Evolutionary conservation across 2,113 vertebrate species (phyloP), one percentile per base, ranked within the genome.

Genomic region (Felis chaus): DNA sequence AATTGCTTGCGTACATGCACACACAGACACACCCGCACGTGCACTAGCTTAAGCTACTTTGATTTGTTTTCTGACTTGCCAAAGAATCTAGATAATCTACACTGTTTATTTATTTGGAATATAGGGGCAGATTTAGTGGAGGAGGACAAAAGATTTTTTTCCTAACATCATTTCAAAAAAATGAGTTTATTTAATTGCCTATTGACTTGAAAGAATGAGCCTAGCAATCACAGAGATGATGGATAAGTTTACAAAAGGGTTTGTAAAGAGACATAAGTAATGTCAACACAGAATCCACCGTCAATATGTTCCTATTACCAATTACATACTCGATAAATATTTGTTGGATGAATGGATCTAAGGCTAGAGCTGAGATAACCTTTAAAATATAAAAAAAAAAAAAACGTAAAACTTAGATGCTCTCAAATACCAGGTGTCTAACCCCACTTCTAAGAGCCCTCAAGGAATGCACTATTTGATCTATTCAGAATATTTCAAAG

Each of bases 401-500:
- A 41, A 41, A 1, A 1, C 25, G 41, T 33, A 23, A 16, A 71
- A 84, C 15, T 76, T 80, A 73, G 14, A 85, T 76, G 71, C 41
- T 91, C 27, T 94, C 45, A 91, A 89, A 85, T 80, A 91, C 31
- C 86, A 65, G 5, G 2, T 41, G 29, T 76, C 4, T 57, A 80
- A 57, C 2, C n/a, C 73, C 65, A 80, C 19, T 74, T 88, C 50
- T 57, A 45, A 89, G 86, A 76, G 14, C 4, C 3, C 23, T 92
- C 39, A 23, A 68, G 63, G 79, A 53, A 73, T 78, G n/a, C 81
- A 16, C 31, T 71, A 41, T 94, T 76, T 71, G 71, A 66, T 55
- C 12, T 16, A 33, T 65, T 89, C 81, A 31, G 31, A 92, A 45
- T 78, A 95, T 78, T 96, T 97, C 80, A 92, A 71, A 76, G 29